Evolutionary conservation across 2,113 vertebrate species (phyloP).

Genomic region (Furnarius figulus): DNA sequence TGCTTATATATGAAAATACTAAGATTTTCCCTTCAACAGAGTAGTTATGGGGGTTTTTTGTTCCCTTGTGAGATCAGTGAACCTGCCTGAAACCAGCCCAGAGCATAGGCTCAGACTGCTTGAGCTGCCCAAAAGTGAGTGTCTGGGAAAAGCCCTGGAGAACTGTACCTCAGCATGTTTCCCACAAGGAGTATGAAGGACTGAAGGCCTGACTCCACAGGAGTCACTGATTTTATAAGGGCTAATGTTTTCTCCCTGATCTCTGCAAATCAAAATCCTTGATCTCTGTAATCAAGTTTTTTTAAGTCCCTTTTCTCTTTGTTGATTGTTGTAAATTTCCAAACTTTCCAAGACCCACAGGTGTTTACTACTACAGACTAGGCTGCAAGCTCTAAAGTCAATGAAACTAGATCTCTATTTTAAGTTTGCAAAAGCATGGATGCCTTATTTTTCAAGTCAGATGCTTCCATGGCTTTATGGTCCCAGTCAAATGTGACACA

Average conservation of each 20-base stretch:
- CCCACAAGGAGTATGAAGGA: background rate
- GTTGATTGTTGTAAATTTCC: background rate
- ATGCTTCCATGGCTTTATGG: background rate
- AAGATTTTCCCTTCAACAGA: background rate
- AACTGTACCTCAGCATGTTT: background rate
- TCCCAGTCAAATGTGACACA: background rate
- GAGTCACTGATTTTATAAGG: background rate
- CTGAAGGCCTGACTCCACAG: background rate
- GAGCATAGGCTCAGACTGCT: background rate
- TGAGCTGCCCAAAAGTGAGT: accelerated
- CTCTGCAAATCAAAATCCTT: no score
- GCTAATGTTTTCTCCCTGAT: background rate
- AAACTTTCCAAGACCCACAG: background rate
- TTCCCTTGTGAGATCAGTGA: background rate
- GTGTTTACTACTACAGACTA: background rate
- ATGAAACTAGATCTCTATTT: background rate
- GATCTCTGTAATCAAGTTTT: no score
- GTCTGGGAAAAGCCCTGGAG: background rate
- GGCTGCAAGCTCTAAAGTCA: background rate
- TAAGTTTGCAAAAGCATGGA: background rate
- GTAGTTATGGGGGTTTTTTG: background rate
- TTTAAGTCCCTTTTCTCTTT: background rate
- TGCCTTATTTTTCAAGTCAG: background rate
- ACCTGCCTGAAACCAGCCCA: background rate
- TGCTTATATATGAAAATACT: background rate